Conservation (phyloP, 2,113 vertebrate genomes). For the Chunga burmeisteri region DNA sequence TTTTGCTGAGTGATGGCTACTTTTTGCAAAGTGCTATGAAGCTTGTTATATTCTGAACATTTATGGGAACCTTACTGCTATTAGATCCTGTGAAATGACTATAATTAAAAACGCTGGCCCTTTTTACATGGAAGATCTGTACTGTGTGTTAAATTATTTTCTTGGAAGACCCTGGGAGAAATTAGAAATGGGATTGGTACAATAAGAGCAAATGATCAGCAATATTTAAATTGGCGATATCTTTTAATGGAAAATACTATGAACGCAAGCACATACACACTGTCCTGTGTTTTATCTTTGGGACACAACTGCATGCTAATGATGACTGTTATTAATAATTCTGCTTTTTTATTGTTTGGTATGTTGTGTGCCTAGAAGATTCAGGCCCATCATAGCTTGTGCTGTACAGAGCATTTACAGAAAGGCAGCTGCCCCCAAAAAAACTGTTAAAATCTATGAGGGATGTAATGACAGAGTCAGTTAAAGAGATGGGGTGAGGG, state of each 20-base stretch:
- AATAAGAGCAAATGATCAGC: background rate
- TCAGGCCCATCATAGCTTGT: background rate
- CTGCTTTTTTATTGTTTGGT: background rate
- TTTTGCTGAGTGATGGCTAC: constrained; percentile 34
- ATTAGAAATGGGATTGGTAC: background rate
- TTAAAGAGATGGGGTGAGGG: background rate
- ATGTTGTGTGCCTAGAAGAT: background rate
- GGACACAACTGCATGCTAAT: background rate
- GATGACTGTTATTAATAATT: background rate
- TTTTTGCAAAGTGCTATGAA: constrained; percentile 31
- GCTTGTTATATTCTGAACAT: constrained; percentile 48
- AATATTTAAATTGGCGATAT: background rate
- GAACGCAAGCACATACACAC: background rate
- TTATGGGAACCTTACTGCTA: constrained; percentile 41
- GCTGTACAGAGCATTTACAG: background rate
- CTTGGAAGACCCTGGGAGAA: background rate
- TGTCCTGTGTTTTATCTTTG: background rate
- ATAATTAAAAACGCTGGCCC: constrained; percentile 18
- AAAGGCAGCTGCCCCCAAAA: background rate
- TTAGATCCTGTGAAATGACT: background rate
- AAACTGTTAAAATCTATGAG: background rate
- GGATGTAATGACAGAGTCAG: background rate
- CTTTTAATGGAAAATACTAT: background rate
- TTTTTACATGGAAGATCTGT: background rate
- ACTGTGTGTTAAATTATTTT: constrained; percentile 6